A percentile compares a stretch with the other conserved stretches of the same genome.
Conservation (phyloP, 2,888 invertebrate species). For the Muscina levida region DNA sequence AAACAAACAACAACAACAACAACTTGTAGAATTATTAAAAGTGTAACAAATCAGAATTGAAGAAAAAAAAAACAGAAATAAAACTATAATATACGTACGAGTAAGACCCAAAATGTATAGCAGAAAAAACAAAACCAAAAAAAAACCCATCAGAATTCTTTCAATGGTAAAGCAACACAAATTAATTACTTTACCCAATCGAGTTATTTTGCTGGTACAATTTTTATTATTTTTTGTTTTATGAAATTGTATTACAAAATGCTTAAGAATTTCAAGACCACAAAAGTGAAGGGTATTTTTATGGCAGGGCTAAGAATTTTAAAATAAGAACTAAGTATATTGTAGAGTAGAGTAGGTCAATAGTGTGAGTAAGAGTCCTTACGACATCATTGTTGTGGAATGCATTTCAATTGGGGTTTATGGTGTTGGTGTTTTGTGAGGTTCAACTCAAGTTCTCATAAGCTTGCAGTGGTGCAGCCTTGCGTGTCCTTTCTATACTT, state of each 20-base stretch:
- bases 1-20: slow-evolving; percentile 10
- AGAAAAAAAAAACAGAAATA: slow-evolving; percentile 23
- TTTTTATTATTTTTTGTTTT: no score
- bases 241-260: slow-evolving; percentile 53
- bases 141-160: slow-evolving; percentile 34
- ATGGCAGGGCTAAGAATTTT: not conserved
- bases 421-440: no score
- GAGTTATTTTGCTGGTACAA: slow-evolving; percentile 23
- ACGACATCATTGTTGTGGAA: no score
- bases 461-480: no score
- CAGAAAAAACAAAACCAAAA: no score
- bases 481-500: no score
- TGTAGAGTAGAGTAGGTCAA: no score
- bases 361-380: no score
- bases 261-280: slow-evolving; percentile 62
- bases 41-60: slow-evolving; percentile 50
- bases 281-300: slow-evolving; percentile 22
- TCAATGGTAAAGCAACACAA: slow-evolving; percentile 57
- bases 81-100: slow-evolving; percentile 1
- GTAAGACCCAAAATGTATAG: no score
- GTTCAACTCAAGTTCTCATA: no score
- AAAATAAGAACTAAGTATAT: not conserved
- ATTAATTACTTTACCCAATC: slow-evolving; percentile 53
- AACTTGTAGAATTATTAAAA: slow-evolving; percentile 56
- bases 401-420: no score